phyloP scores from a whole-genome alignment of 2,113 vertebrate species.

The Perccottus glenii region DNA sequence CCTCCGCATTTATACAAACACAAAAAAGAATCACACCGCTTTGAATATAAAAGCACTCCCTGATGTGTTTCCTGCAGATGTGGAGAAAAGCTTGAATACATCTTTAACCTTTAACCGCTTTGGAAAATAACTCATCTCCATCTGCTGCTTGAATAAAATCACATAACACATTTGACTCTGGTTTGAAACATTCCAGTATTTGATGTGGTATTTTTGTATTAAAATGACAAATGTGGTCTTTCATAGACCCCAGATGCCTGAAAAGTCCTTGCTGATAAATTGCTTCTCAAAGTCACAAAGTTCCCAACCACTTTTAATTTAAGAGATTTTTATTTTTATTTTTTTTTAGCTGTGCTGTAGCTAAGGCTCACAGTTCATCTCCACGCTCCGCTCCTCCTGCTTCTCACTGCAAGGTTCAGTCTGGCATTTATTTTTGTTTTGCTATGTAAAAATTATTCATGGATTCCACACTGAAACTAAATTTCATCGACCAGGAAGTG shows the following conservation, averaged over 20 bases:
- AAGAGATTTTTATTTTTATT: background rate
- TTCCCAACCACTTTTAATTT: background rate
- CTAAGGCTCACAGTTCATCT: background rate
- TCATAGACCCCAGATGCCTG: background rate
- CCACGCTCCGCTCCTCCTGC: background rate
- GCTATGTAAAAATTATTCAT: conserved; percentile 19
- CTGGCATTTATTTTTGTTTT: conserved; percentile 13
- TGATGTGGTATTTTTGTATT: conserved; percentile 1
- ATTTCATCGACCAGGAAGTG: conserved; percentile 14
- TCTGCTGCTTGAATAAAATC: too few species aligned
- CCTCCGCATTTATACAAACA: too few species aligned
- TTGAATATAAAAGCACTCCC: background rate
- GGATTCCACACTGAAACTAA: conserved; percentile 3
- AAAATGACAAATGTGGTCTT: background rate
- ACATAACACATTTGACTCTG: background rate
- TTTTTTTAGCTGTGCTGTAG: background rate
- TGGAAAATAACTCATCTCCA: conserved; percentile 1
- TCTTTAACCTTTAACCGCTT: background rate
- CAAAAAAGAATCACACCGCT: too few species aligned
- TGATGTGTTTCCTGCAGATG: background rate
- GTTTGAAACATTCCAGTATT: background rate
- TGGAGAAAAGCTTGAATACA: background rate
- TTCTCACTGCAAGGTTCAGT: too few species aligned
- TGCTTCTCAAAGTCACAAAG: background rate
- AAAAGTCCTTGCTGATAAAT: conserved; percentile 3